phyloP scores from a whole-genome alignment of 1,140 invertebrate species.

The Anastatus disparis region DNA sequence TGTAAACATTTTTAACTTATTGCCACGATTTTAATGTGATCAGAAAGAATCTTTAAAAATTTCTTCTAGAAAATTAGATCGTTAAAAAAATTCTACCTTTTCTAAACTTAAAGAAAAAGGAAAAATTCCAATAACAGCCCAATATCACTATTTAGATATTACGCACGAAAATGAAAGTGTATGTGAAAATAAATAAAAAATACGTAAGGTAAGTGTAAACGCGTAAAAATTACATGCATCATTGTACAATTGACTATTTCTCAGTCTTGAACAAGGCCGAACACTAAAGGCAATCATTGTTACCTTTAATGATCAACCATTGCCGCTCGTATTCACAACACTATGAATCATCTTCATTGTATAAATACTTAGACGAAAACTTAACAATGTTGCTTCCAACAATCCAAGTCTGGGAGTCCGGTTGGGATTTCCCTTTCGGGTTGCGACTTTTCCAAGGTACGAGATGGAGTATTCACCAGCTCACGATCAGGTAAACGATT shows the following conservation, averaged over 20 bases:
- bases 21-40: conserved; percentile 3
- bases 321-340: not conserved
- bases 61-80: conserved; percentile 5
- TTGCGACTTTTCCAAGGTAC: conserved; percentile 41
- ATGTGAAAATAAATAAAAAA: conserved; percentile 14
- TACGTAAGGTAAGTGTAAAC: not conserved
- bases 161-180: not conserved
- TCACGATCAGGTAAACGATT: conserved; percentile 45
- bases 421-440: conserved; percentile 39
- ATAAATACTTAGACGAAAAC: not conserved
- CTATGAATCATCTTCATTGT: not conserved
- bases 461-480: conserved; percentile 41
- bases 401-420: conserved; percentile 36
- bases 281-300: not conserved
- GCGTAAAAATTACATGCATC: conserved; percentile 1
- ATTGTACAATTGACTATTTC: no score
- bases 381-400: not conserved
- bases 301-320: no score
- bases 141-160: not conserved
- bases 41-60: conserved; percentile 4
- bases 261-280: not conserved
- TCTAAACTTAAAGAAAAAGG: not conserved
- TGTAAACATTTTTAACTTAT: conserved; percentile 2
- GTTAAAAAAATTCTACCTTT: conserved; percentile 4
- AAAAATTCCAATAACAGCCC: not conserved